phyloP scores from a whole-genome alignment of 92 coral and sea anemone species.

The Epizoanthus illoricatus region DNA sequence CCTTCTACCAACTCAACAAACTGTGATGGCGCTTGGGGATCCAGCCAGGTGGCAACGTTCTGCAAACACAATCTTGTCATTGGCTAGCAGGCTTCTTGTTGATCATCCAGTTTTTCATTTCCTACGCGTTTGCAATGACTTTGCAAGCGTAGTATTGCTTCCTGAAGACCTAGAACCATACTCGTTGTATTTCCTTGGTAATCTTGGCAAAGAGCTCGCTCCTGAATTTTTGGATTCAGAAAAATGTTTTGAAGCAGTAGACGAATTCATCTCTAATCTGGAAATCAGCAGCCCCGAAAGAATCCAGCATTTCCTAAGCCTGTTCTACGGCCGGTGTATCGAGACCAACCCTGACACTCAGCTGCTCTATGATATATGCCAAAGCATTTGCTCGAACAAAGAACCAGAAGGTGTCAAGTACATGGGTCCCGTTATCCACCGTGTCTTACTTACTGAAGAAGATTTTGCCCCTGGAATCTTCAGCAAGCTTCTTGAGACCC shows the following conservation, averaged over 20 bases:
- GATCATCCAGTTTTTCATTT: constrained; percentile 66
- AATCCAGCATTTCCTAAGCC: constrained; percentile 65
- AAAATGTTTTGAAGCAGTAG: constrained; percentile 58
- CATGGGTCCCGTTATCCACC: constrained; percentile 78
- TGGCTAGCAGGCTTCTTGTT: constrained; percentile 60
- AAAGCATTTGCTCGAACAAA: constrained; percentile 61
- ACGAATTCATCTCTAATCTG: constrained; percentile 42
- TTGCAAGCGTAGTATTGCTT: constrained; percentile 60
- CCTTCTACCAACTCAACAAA: constrained; percentile 67
- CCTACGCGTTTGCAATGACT: constrained; percentile 85
- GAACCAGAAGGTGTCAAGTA: constrained; percentile 52
- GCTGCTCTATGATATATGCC: constrained; percentile 62
- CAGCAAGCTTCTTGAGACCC: constrained; percentile 50
- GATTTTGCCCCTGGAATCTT: constrained; percentile 64
- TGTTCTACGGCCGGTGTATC: constrained; percentile 83
- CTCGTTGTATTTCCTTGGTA: constrained; percentile 67
- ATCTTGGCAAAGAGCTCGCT: constrained; percentile 51
- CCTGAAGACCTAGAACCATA: constrained; percentile 51
- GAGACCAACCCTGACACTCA: constrained; percentile 86
- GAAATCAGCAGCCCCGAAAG: constrained; percentile 45
- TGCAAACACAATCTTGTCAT: constrained; percentile 62
- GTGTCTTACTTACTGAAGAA: constrained; percentile 70
- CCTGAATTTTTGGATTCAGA: constrained; percentile 71
- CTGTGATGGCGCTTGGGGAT: constrained; percentile 50
- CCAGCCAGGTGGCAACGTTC: constrained; percentile 63